Evolutionary conservation across 2,113 vertebrate species (phyloP), one percentile per base, ranked within the genome.

Genomic region (Bujurquina vittata): DNA sequence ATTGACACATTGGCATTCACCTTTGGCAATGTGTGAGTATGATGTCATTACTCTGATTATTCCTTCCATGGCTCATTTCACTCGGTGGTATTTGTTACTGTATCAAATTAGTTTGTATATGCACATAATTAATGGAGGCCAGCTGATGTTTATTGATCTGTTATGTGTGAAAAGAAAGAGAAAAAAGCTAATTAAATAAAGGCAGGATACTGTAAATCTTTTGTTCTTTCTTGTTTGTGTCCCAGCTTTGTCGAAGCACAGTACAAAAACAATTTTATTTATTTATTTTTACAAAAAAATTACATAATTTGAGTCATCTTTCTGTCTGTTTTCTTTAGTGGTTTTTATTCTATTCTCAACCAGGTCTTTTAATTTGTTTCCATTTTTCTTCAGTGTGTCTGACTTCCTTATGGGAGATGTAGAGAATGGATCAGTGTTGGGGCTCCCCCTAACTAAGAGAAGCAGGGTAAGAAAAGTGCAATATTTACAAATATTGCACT

Each of bases 331-430:
- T 77, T 35, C 8, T 46, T 11, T 79, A n/a, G 31, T 40, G 20
- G 22, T 1, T 55, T 75, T 79, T 49, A 55, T 46, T 22, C 43
- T 20, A 52, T 58, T 75, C 15, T 67, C 12, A 60, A 33, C 17
- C 7, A 3, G 5, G 3, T 35, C 2, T 40, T 10, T 84, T 23
- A 7, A 17, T 87, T 65, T 49, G 3, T 84, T 62, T 79, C 1
- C 4, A 8, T 83, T 86, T 85, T 56, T 62, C 77, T 93, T 77
- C 95, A 99, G 98, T 91, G 97, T 99, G 95, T 99, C 98, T 95
- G 97, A 98, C 94, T 98, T 99, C 96, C 97, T 99, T 96, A 99
- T 99, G 98, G 98, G 98, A 96, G 98, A 99, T 97, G 97, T 98
- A 96, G 97, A 98, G 95, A 98, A 95, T 95, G 96, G 97, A 91